These are phyloP conservation scores for Caenorhabditis doughertyi DNA, from an alignment of 2,888 invertebrate genomes.

Conservation along the genomic window DNA sequence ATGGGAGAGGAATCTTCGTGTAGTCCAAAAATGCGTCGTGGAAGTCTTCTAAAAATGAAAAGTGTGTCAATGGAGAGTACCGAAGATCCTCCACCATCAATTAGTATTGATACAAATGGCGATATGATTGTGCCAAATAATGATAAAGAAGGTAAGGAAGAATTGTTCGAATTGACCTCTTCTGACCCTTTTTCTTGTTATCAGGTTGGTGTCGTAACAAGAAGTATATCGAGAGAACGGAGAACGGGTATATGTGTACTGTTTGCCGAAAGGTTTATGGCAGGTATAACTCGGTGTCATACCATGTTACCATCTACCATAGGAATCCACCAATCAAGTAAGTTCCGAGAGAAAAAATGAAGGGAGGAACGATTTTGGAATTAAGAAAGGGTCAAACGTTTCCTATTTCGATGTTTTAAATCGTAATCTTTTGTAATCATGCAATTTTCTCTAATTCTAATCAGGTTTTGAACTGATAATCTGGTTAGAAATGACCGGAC, in stretches of 20 bases:
- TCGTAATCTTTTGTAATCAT: neutral
- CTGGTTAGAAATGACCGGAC: too few relatives aligned
- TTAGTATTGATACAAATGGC: constrained; percentile 69
- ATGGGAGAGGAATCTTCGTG: constrained; percentile 40
- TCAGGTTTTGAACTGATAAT: neutral
- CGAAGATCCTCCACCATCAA: constrained; percentile 40
- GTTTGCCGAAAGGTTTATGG: constrained; percentile 82
- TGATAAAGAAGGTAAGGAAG: constrained; percentile 80
- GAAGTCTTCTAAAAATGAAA: constrained; percentile 51
- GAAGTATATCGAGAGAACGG: constrained; percentile 81
- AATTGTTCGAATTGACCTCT: neutral
- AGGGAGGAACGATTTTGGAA: too few relatives aligned
- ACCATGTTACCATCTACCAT: constrained; percentile 83
- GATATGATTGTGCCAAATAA: constrained; percentile 80
- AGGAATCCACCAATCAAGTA: constrained; percentile 82
- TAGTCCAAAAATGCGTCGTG: constrained; percentile 47
- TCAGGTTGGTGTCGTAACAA: constrained; percentile 82
- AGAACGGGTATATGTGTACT: constrained; percentile 79
- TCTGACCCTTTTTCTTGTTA: constrained; percentile 18
- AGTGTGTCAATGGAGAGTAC: constrained; percentile 50
- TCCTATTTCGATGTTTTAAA: neutral
- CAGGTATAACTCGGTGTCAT: constrained; percentile 82
- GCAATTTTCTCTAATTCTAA: neutral
- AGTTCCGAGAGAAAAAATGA: neutral
- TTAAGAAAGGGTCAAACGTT: too few relatives aligned